Base-by-base conservation (phyloP, 30 jellyfish, hydroid and myxozoan genomes). In the Turritopsis dohrnii region DNA sequence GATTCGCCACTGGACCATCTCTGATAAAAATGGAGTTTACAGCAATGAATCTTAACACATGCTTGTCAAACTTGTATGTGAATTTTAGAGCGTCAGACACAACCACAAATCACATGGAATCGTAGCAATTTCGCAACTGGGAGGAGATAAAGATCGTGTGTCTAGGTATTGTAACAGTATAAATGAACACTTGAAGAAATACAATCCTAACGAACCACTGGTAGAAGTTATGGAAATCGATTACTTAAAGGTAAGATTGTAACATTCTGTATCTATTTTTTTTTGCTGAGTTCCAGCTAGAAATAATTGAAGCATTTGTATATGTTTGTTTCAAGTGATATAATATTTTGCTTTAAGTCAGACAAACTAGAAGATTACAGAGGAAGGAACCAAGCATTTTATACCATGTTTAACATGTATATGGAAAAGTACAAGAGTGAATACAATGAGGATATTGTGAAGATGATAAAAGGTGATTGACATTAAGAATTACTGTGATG, bases 91-190 rank as follows among this genome's bases (percentile, higher is more conserved):
- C 17, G 65, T 74, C 24, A 74, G 83, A 74, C 83, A 74, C 0
- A 74, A 74, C 83, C 83, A 74, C n/a, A 74, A 74, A 30, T 19
- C 83, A 8, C 83, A 74, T 24, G 83, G 83, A 20, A 74, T 74
- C 13, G 24, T 26, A 16, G 83, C 83, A 24, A n/a, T 74, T 26
- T 74, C 83, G 0, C 60, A 29, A 23, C 83, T 74, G 7, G 65
- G 83, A 27, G 24, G 24, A 16, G 28, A 27, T 29, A 30, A 74
- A 74, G 83, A 74, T 16, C 65, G 54, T 29, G 41, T 52, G 8
- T 8, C 16, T 19, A 74, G 65, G 17, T 74, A 74, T 30, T 20
- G 28, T 26, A 24, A 74, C 24, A 52, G 24, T 22, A 17, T 74
- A 13, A 26, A 74, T 22, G 9, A 26, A 24, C 65, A 26, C 19